Conservation (phyloP, 1,140 invertebrate species). For the Drosophila baimaii region DNA sequence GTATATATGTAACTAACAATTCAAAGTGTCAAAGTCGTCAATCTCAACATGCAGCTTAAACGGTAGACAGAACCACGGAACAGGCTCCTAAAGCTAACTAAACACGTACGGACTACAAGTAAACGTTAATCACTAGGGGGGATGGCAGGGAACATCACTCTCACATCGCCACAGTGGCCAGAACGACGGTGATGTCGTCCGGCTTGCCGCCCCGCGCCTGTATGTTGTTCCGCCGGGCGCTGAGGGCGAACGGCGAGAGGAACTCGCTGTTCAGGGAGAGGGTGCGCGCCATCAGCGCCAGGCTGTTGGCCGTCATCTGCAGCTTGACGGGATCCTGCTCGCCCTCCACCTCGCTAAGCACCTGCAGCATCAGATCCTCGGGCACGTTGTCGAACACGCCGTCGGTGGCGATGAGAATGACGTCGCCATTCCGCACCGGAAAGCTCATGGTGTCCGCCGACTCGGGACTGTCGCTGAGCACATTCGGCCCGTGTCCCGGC, state of each 20-base stretch:
- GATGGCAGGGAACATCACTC: constrained; percentile 46
- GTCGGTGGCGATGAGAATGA: constrained; percentile 97
- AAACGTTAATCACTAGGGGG: constrained; percentile 69
- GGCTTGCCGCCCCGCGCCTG: constrained; percentile 97
- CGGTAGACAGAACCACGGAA: constrained; percentile 72
- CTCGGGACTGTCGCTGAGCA: constrained; percentile 96
- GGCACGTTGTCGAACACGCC: constrained; percentile 99
- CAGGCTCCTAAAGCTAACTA: constrained; percentile 74
- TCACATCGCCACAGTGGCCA: constrained; percentile 94
- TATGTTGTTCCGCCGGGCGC: constrained; percentile 96
- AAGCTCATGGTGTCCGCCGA: constrained; percentile 96
- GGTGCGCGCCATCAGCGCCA: constrained; percentile 96
- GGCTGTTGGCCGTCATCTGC: constrained; percentile 96
- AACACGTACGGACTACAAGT: constrained; percentile 74
- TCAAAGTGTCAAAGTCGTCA: constrained; percentile 44
- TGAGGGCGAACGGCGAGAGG: constrained; percentile 97
- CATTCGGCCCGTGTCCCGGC: constrained; percentile 92
- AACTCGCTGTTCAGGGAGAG: constrained; percentile 97
- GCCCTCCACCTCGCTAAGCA: constrained; percentile 86
- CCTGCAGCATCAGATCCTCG: constrained; percentile 90
- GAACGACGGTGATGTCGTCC: constrained; percentile 98
- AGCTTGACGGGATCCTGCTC: constrained; percentile 90
- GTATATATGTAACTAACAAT: constrained; percentile 70
- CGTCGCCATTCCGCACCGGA: constrained; percentile 96
- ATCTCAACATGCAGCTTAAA: constrained; percentile 78